These are phyloP conservation scores for Otis tarda DNA, from an alignment of 2,113 vertebrate genomes.

Conservation along the genomic window DNA sequence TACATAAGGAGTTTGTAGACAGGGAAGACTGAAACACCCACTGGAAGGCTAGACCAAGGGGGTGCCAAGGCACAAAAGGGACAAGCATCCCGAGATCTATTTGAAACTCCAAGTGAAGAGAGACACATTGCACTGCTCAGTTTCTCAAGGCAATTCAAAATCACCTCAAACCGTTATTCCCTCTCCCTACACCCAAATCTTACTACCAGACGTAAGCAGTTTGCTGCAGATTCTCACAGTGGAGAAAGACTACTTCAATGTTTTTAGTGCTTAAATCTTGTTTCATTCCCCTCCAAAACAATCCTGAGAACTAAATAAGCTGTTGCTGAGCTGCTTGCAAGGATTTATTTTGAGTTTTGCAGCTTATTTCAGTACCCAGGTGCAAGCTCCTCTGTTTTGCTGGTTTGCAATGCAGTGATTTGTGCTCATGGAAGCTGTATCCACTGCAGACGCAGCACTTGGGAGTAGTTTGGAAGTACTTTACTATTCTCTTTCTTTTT, in stretches of 20 bases:
- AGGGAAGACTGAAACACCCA: not conserved
- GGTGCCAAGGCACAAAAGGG: not conserved
- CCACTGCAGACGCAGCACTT: not conserved
- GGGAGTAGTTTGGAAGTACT: not conserved
- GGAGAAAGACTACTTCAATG: not conserved
- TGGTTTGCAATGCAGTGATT: not conserved
- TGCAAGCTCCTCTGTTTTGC: not conserved
- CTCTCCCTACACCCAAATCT: not conserved
- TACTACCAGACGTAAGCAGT: not conserved
- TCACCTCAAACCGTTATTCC: not conserved
- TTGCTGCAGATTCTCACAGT: not conserved
- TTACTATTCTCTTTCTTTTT: not conserved
- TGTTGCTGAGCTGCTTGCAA: not conserved
- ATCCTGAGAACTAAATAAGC: not conserved
- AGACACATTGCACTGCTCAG: not conserved
- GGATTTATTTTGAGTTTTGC: not conserved
- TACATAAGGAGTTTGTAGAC: not conserved
- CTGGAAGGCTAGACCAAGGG: not conserved
- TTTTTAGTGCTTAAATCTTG: not conserved
- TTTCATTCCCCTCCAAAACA: not conserved
- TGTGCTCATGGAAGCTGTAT: conserved; percentile 1
- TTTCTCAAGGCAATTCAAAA: not conserved
- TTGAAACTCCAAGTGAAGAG: not conserved
- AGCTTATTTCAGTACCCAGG: not conserved
- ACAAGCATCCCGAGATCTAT: not conserved